Evolutionary conservation across 2,888 invertebrate species (phyloP), one percentile per base, ranked within the genome.

Genomic region (Cryptus armator): DNA sequence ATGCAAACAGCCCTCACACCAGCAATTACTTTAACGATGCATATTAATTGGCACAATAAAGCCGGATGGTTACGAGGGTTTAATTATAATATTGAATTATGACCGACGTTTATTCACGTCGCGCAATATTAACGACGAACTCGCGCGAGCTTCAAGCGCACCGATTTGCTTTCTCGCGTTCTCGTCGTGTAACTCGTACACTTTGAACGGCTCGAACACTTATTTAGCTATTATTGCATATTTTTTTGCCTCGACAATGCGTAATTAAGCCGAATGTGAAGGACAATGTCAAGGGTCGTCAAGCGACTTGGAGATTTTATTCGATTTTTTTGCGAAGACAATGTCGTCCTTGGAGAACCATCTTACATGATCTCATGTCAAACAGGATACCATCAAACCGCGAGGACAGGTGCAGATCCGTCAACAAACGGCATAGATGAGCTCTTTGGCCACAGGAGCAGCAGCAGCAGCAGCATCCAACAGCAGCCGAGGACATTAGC

Each of bases 81-180:
- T 92, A 92, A 92, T 92, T 92, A 92, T 92, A 91, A 91, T 92
- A 92, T 92, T 92, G 92, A 92, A 92, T 92, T 92, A 92, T 89
- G 90, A 88, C 86, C 83, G 92, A 92, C 92, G 89, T 92, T 92
- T 92, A 92, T 92, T 91, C 90, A 89, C 89, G 91, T 90, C 88
- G 84, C 84, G 87, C 86, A 85, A 86, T 87, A 87, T 88, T 89
- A 88, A 89, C 87, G 88, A 87, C 86, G 67, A 71, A 77, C 66
- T 74, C 78, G 75, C 80, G 77, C 80, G 76, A 48, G 74, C n/a
- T 67, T 64, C 53, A 46, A 72, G 77, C 78, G 79, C 64, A 59
- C 24, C 59, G 24, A 62, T 62, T 81, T 76, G 19, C 71, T 56
- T 66, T 67, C 53, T 24, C 81, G 44, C 71, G 37, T n/a, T 3